Evolutionary conservation across 1,140 invertebrate species (phyloP), one percentile per base, ranked within the genome.

Genomic region (Caerostris extrusa): DNA sequence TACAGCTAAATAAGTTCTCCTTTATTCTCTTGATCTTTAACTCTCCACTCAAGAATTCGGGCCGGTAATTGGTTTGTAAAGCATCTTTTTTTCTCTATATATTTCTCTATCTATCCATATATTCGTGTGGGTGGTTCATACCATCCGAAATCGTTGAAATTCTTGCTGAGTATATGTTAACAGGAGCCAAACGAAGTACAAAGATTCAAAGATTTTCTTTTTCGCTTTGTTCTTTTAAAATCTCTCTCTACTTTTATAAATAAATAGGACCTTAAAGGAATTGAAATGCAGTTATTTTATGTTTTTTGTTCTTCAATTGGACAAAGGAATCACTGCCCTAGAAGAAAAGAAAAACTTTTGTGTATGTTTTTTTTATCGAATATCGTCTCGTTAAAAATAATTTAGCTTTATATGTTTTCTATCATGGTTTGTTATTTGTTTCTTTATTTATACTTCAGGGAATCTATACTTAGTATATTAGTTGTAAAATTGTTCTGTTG

Each of bases 61-160:
- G 6, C 12, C 8, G 8, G 64, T 90, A 90, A 90, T 90, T 90
- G 89, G 89, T 90, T 90, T 60, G 71, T 90, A 56, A 77, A 81
- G 89, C 69, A 81, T 7, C 71, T 5, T 6, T 14, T 8, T 34
- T 5, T 69, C 34, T 6, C 8, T 6, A 10, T 3, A 3, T 57
- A 7, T 34, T 5, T 69, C 34, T 6, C 8, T 6, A 10, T 3
- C 14, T 57, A 7, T 10, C 19, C 2, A 77, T 53, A 50, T 34
- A 77, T 77, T 50, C 50, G 8, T 77, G 50, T 53, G 3, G 34
- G 71, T 53, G 71, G 55, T 83, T 56, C n/a, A 5, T 34, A 2
- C 87, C 60, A 90, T 90, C 89, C 50, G 69, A 90, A 90, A 90
- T 90, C 89, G 89, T 90, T 90, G 69, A 60, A 67, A 90, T 90